Conservation (phyloP, 1,140 invertebrate genomes). For the Solen grandis region DNA sequence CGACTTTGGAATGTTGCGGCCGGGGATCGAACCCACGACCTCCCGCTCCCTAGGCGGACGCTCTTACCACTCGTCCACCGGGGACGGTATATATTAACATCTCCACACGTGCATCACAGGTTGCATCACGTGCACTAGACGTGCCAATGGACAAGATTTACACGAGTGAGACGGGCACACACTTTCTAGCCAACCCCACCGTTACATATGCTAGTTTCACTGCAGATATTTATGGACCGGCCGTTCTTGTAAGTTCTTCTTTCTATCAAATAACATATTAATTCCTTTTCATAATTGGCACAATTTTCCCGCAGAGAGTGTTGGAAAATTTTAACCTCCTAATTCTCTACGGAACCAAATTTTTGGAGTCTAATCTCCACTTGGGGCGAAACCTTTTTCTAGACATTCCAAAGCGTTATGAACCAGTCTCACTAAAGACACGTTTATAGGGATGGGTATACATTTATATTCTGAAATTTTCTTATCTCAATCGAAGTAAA, state of each 20-base stretch:
- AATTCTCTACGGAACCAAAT: neutral
- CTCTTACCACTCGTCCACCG: no score
- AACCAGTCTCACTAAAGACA: no score
- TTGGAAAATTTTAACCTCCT: neutral
- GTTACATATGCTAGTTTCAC: constrained; percentile 94
- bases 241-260: constrained; percentile 86
- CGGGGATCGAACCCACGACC: no score
- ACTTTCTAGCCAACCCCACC: constrained; percentile 96
- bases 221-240: constrained; percentile 97
- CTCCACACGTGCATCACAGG: no score
- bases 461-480: no score
- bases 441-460: no score
- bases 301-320: neutral
- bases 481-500: no score
- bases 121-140: constrained; percentile 40
- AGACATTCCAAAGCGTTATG: no score
- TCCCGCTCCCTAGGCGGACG: no score
- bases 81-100: no score
- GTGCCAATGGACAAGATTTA: constrained; percentile 85
- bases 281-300: neutral
- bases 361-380: neutral
- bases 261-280: neutral
- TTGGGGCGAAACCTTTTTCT: no score
- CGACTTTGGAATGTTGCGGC: no score
- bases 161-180: constrained; percentile 93